Base-by-base conservation (phyloP, 92 coral and sea anemone genomes). In the Meandrina meandrites region DNA sequence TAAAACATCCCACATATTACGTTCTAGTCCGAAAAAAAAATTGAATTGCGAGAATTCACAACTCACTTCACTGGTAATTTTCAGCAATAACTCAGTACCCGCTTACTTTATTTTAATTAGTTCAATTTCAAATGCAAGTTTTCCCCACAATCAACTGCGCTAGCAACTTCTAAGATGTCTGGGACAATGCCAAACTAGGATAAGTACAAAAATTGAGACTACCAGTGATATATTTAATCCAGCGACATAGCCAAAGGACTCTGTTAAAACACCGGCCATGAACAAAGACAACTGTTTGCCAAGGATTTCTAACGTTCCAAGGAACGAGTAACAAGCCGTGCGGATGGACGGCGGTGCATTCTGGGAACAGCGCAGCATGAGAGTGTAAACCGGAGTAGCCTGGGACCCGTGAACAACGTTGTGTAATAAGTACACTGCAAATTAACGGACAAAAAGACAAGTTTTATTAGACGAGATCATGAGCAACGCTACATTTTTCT, bases 371-470 rank as follows among this genome's bases (percentile, higher is more conserved):
- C 76, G 76, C 24, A 95, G 85, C 90, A 95, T 92, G 47, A 95
- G 86, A 14, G 92, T 87, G 78, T 90, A 95, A 60, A 93, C 92
- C 17, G 96, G 96, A 1, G 92, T 97, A 28, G 99, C 94, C 81
- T 95, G 90, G 76, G 96, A 94, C 47, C 99, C 99, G 53, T 91
- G 90, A 34, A 97, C 92, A 40, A 92, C 84, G 84, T 92, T 93
- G 79, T 92, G 96, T 66, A 91, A 62, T 32, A 85, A 69, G 82
- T 93, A 89, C 64, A 90, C 87, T 64, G 84, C 21, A 24, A 35
- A 36, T 16, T 8, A 73, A 95, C 27, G 24, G 85, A 87, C 79
- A 88, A 30, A 81, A 87, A 72, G 17, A 28, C n/a, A 5, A 54
- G 37, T 7, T 66, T 24, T 24, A 66, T 30, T 24, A 68, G 32